Evolutionary conservation across 2,797 vertebrate genomes (phyloP).

Genomic region (Petrocephalus schoutedeni): DNA sequence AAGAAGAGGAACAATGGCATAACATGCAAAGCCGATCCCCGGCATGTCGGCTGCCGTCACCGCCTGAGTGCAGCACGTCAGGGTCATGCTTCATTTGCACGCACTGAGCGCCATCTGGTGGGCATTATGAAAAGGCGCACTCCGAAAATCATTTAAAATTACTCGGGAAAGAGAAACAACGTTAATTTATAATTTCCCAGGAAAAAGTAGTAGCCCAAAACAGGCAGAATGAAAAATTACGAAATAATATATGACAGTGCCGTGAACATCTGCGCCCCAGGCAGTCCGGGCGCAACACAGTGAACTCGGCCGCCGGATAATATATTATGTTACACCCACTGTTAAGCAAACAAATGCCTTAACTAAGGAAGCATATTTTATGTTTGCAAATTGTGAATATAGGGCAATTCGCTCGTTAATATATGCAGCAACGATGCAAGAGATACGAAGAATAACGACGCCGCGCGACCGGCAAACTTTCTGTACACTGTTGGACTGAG

Average conservation of each 20-base stretch:
- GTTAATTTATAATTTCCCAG: neutral
- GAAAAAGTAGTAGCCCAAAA: neutral
- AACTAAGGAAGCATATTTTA: neutral
- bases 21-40: neutral
- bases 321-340: neutral
- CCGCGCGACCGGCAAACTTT: neutral
- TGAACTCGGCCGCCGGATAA: neutral
- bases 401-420: neutral
- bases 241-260: neutral
- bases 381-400: conserved; percentile 1
- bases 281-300: neutral
- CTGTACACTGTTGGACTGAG: neutral
- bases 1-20: neutral
- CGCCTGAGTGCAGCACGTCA: neutral
- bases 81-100: neutral
- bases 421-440: neutral
- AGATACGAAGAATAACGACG: neutral
- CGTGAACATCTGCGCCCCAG: conserved; percentile 9
- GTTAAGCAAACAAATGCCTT: conserved; percentile 11
- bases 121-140: neutral
- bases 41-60: neutral
- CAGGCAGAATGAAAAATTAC: neutral
- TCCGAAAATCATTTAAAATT: neutral
- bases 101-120: conserved; percentile 23
- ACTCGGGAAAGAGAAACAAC: neutral